Conservation (phyloP, 2,113 vertebrate species). For the Isichthys henryi region DNA sequence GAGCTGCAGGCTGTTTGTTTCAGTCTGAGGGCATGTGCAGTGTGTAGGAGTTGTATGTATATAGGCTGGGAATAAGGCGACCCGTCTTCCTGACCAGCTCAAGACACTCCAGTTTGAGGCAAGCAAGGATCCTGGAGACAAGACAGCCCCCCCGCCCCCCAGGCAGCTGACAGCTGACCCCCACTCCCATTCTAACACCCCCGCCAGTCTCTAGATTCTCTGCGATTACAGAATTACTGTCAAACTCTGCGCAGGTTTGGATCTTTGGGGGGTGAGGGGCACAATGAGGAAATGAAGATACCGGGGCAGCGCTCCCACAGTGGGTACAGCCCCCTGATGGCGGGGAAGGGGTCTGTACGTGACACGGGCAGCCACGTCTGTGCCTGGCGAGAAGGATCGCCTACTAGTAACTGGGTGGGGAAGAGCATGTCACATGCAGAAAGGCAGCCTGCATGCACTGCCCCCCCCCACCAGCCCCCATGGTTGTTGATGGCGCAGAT, state of each 20-base stretch:
- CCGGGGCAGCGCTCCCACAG: too few species aligned
- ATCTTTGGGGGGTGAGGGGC: too few species aligned
- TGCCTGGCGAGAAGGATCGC: background rate
- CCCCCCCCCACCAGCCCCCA: background rate
- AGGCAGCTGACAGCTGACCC: background rate
- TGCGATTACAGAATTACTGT: conserved; percentile 10
- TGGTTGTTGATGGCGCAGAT: background rate
- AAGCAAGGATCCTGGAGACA: background rate
- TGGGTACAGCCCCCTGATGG: background rate
- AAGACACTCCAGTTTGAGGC: background rate
- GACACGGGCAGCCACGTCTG: background rate
- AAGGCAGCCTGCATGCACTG: background rate
- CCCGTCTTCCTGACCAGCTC: background rate
- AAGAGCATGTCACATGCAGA: background rate
- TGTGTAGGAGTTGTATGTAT: background rate
- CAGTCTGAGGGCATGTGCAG: background rate
- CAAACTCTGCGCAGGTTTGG: background rate
- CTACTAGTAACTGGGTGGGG: background rate
- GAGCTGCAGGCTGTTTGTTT: background rate
- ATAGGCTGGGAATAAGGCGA: background rate
- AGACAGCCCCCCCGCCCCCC: background rate
- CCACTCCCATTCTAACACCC: background rate
- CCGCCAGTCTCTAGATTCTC: background rate
- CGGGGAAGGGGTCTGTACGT: background rate
- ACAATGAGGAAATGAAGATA: background rate